Conservation (phyloP, 2,113 vertebrate genomes). For the Solea solea region DNA sequence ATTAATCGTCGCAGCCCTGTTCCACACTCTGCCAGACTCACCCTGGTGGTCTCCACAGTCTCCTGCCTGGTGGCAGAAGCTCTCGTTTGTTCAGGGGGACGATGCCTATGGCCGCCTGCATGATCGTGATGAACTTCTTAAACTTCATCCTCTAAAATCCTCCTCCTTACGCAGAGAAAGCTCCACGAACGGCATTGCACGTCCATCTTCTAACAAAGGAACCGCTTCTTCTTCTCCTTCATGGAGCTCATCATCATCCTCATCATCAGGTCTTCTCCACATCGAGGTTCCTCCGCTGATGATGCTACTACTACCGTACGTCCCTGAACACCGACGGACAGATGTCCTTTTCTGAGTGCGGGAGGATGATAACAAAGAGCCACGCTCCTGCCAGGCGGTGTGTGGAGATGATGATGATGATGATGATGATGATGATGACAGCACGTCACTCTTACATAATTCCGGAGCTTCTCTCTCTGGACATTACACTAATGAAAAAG, state of each 20-base stretch:
- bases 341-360: constrained; percentile 59
- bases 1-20: too few species aligned
- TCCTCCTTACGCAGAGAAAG: neutral
- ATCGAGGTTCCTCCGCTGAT: neutral
- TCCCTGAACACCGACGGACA: constrained; percentile 10
- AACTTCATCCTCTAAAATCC: constrained; percentile 86
- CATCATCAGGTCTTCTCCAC: constrained; percentile 31
- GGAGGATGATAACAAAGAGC: constrained; percentile 55
- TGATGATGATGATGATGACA: constrained; percentile 48
- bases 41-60: constrained; percentile 91
- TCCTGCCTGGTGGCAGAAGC: constrained; percentile 89
- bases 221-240: neutral
- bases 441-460: constrained; percentile 86
- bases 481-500: constrained; percentile 90
- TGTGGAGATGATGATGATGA: constrained; percentile 11
- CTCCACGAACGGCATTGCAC: constrained; percentile 9
- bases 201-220: constrained; percentile 8
- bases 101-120: constrained; percentile 91
- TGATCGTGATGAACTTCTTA: constrained; percentile 94
- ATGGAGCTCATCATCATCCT: neutral
- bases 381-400: constrained; percentile 66
- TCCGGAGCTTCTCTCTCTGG: constrained; percentile 80
- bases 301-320: constrained; percentile 33
- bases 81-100: constrained; percentile 94
- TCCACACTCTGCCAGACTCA: constrained; percentile 72